Evolutionary conservation across 2,113 vertebrate genomes (phyloP).

Genomic region (Meriones unguiculatus): DNA sequence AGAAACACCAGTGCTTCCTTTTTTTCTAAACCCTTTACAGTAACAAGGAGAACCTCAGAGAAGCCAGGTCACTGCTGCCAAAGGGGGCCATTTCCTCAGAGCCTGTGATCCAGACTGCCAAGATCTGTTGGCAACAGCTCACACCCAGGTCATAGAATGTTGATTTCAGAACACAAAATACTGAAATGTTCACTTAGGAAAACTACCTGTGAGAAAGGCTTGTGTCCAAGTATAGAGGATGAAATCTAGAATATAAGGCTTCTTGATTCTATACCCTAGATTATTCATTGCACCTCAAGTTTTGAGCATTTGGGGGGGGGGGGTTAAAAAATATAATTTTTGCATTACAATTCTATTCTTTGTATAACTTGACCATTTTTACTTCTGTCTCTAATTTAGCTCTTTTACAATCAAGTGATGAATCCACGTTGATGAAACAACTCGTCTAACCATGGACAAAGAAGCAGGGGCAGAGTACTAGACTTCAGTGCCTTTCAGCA

Average conservation of each 20-base stretch:
- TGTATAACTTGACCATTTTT: slow-evolving; percentile 6
- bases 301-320: not conserved
- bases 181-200: slow-evolving; percentile 25
- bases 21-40: not conserved
- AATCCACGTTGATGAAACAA: not conserved
- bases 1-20: not conserved
- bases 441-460: not conserved
- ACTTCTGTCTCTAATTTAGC: slow-evolving; percentile 24
- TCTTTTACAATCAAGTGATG: not conserved
- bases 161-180: not conserved
- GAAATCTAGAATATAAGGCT: slow-evolving; percentile 9
- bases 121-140: not conserved
- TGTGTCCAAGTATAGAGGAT: not conserved
- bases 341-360: slow-evolving; percentile 3
- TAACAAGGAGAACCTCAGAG: not conserved
- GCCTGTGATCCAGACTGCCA: not conserved
- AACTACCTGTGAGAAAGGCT: slow-evolving; percentile 6
- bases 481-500: not conserved
- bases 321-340: not conserved
- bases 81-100: not conserved
- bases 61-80: not conserved
- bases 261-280: not conserved
- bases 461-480: not conserved
- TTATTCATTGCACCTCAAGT: not conserved
- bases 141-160: not conserved